These are phyloP conservation scores for Otocyon megalotis DNA, from an alignment of 2,113 vertebrate genomes.

Conservation along the genomic window DNA sequence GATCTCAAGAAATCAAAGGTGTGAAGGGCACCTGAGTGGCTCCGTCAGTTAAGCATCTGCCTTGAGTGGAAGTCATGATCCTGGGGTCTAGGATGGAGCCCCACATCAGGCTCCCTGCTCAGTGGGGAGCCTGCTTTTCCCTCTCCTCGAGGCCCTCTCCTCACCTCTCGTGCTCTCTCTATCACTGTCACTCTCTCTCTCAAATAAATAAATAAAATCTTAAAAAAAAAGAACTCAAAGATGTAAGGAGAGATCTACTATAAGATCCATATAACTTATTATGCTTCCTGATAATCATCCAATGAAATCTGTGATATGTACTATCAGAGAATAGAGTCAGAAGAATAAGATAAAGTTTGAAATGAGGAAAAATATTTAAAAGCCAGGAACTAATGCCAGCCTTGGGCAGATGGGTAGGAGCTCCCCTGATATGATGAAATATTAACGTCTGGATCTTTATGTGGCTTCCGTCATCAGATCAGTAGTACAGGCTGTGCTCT, in stretches of 20 bases:
- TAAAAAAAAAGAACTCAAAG: neutral
- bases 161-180: no score
- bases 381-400: neutral
- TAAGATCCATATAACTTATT: neutral
- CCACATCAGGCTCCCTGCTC: no score
- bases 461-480: neutral
- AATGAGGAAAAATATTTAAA: constrained; percentile 17
- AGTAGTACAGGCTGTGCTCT: neutral
- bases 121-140: no score
- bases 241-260: neutral
- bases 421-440: constrained; percentile 2
- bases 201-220: no score
- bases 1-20: constrained; percentile 25
- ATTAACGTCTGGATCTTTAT: neutral
- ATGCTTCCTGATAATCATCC: constrained; percentile 10
- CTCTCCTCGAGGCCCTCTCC: no score
- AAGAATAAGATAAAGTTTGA: constrained; percentile 59
- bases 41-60: no score
- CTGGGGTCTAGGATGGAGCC: no score
- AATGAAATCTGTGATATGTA: constrained; percentile 43
- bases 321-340: neutral
- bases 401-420: neutral
- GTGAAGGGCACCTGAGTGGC: neutral
- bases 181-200: no score
- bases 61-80: no score